These are phyloP conservation scores for Rhineura floridana DNA, from an alignment of 2,113 vertebrate species.

Conservation along the genomic window DNA sequence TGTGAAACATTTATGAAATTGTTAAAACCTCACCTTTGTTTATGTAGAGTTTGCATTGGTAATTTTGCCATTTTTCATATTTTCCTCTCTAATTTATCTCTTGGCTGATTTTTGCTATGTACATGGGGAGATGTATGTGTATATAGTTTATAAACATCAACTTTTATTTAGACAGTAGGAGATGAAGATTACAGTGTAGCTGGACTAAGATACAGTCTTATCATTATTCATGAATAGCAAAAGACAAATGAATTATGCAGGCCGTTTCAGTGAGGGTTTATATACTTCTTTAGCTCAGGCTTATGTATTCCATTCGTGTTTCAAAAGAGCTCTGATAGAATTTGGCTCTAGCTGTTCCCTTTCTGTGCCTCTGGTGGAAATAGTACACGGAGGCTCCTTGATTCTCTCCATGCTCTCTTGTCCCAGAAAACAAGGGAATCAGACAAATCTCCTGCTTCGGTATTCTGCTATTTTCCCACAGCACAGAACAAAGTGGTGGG, in stretches of 20 bases:
- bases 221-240: background rate
- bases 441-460: background rate
- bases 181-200: constrained; percentile 6
- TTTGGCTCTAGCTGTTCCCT: background rate
- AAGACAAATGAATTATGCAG: constrained; percentile 11
- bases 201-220: background rate
- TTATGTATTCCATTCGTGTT: background rate
- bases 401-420: background rate
- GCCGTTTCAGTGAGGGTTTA: constrained; percentile 13
- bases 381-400: background rate
- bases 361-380: background rate
- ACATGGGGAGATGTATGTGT: background rate
- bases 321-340: background rate
- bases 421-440: background rate
- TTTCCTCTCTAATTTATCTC: background rate
- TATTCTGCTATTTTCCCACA: background rate
- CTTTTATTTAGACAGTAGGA: constrained; percentile 20
- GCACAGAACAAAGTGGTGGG: no score
- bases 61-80: background rate
- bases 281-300: background rate
- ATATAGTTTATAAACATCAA: constrained; percentile 12
- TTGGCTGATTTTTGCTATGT: background rate
- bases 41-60: background rate
- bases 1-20: background rate
- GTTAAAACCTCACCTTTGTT: background rate